Percentiles rank a stretch among this genome's conserved stretches.
phyloP scores from a whole-genome alignment of 2,888 invertebrate genomes.

The Augochlorella aurata region DNA sequence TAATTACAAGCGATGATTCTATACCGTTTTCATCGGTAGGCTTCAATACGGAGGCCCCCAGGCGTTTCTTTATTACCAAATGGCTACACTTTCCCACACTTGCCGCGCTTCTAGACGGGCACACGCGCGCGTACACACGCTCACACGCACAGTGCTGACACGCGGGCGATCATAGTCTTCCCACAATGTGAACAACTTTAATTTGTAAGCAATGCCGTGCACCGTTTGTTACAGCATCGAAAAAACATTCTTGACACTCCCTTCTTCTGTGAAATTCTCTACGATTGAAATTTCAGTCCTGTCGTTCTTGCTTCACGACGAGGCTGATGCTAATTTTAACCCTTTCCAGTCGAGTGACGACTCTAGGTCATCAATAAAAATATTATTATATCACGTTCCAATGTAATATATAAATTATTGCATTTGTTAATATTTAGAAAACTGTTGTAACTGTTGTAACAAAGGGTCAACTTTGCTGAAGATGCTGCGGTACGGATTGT shows the following conservation, averaged over 20 bases:
- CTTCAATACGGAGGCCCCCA: conserved; percentile 39
- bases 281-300: conserved; percentile 7
- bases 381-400: too few species aligned
- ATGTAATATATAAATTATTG: too few species aligned
- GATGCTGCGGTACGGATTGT: too few species aligned
- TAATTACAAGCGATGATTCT: conserved; percentile 5
- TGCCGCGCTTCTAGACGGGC: conserved; percentile 38
- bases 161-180: conserved; percentile 22
- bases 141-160: too few species aligned
- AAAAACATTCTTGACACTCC: conserved; percentile 14
- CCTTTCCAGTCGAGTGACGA: too few species aligned
- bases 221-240: conserved; percentile 42
- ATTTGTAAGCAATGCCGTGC: conserved; percentile 35
- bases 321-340: neutral
- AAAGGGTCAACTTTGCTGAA: too few species aligned
- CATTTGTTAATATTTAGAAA: too few species aligned
- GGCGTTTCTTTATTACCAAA: conserved; percentile 57
- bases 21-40: conserved; percentile 29
- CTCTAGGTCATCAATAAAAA: too few species aligned
- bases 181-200: conserved; percentile 26
- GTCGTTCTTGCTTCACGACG: neutral
- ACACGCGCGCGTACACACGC: neutral
- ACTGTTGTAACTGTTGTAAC: too few species aligned
- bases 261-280: conserved; percentile 20
- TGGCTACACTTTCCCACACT: conserved; percentile 60